Evolutionary conservation across 2,888 invertebrate genomes (phyloP), one percentile per base, ranked within the genome.

Genomic region (Clepsis dumicolana): DNA sequence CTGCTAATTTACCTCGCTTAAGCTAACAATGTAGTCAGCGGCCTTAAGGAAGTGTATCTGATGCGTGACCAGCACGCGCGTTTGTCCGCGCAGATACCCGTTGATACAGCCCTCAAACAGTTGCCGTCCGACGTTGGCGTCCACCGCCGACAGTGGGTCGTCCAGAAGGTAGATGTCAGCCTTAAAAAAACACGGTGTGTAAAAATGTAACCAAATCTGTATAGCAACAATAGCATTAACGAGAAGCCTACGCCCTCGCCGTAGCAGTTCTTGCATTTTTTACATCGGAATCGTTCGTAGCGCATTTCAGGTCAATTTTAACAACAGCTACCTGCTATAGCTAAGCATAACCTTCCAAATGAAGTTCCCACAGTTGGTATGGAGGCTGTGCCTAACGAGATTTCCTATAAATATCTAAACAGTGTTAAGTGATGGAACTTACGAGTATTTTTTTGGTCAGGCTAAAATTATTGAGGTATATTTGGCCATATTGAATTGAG

Each of bases 141-240:
- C 98, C 2, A 98, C 97, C 2, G 98, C 97, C n/a, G 97, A 97
- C 41, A 98, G 88, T 0, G 98, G 97, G 86, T 98, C 98, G 78
- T 98, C 98, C 71, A 98, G 84, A 5, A 98, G 87, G 83, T 97
- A 98, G 70, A 98, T 95, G 81, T 97, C 97, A 0, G 96, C 95
- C 81, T 97, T 91, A 71, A 94, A 18, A 21, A 18, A 38, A 38
- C n/a, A n/a, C n/a, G n/a, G n/a, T n/a, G n/a, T n/a, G n/a, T n/a
- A n/a, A n/a, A n/a, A 38, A n/a, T 38, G 52, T 52, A 52, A 14
- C 25, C 52, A 12, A 3, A 10, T 35, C n/a, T 29, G 16, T 29
- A 29, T 25, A 54, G 4, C 7, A 41, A 18, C 38, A 18, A 44
- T 4, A 5, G 59, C 38, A n/a, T 59, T 1, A 41, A 35, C 35